Percentiles rank a stretch among this genome's conserved stretches.
These are phyloP conservation scores for Eubucco bourcierii DNA, from an alignment of 2,113 vertebrate species.

Conservation along the genomic window DNA sequence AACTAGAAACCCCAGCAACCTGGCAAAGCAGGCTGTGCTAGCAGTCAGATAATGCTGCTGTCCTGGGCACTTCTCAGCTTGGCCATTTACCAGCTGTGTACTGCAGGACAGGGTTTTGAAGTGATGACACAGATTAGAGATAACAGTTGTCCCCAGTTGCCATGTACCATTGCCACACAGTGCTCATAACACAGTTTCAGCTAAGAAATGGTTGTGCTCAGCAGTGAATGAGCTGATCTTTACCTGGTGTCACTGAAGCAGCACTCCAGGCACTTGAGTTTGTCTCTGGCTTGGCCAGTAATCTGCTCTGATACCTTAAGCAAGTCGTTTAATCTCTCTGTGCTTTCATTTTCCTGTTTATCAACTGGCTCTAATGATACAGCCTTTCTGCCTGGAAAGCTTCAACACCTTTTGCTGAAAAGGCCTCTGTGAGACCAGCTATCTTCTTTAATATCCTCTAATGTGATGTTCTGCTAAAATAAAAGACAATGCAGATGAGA, in stretches of 20 bases:
- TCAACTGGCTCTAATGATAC: background rate
- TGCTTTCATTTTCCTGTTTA: background rate
- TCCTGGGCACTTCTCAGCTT: background rate
- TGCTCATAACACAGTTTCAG: background rate
- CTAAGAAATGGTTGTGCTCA: background rate
- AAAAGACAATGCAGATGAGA: background rate
- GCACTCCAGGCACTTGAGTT: background rate
- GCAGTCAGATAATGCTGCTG: background rate
- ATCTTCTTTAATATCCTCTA: slow-evolving; percentile 12
- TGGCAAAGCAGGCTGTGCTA: background rate
- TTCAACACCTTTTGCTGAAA: background rate
- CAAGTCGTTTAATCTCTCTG: background rate
- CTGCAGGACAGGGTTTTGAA: background rate
- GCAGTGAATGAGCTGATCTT: background rate
- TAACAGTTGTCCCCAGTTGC: background rate
- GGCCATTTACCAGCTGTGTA: background rate
- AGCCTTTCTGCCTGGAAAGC: background rate
- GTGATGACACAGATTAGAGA: background rate
- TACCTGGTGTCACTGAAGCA: background rate
- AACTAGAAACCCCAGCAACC: background rate
- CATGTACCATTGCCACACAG: background rate
- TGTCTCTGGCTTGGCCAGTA: background rate
- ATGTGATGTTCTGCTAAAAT: background rate
- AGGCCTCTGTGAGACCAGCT: background rate
- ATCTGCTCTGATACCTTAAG: background rate